Base-by-base conservation (phyloP, 2,113 vertebrate genomes). In the Baryphthengus martii region DNA sequence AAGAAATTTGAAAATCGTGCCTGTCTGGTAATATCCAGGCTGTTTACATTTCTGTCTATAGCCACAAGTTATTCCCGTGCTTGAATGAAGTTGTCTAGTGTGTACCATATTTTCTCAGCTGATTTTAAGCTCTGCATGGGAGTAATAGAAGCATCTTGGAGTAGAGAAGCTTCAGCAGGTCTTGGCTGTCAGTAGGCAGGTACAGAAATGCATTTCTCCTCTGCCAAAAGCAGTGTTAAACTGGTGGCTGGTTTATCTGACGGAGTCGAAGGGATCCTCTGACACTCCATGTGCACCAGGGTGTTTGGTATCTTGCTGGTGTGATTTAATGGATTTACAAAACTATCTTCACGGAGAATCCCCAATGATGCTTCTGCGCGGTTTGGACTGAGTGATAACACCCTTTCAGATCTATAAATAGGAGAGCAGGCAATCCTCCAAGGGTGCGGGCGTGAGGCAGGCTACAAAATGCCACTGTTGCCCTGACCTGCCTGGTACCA, bases 131-230 rank as follows among this genome's bases (percentile, higher is more conserved):
- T 91, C 61, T 93, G 59, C 13, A 1, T 86, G 79, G 85, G 35
- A 88, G 44, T 92, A 92, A 62, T 33, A 72, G 55, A 88, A 65
- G 77, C 50, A 80, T 77, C 63, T 44, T 91, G 55, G 12, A 93
- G 87, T 40, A 79, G 88, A 93, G 95, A 18, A 90, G 73, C 75
- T 88, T 72, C 95, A 84, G 45, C 85, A 90, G 78, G 77, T 73
- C 53, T 26, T 80, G 71, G 44, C 75, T 96, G 71, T 90, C 45
- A 91, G 68, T 6, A 76, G 88, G 74, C 73, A 59, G 9, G 68
- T 49, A 44, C 18, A 61, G 52, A 80, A 63, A 61, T 73, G 67
- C 75, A 19, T 55, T 82, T 95, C 72, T 71, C 24, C 62, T 89
- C 50, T 93, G 88, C 47, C 91, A 90, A 40, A 47, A 61, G 63